Evolutionary conservation across 2,888 invertebrate genomes (phyloP).

Genomic region (Phyto melanocephala): DNA sequence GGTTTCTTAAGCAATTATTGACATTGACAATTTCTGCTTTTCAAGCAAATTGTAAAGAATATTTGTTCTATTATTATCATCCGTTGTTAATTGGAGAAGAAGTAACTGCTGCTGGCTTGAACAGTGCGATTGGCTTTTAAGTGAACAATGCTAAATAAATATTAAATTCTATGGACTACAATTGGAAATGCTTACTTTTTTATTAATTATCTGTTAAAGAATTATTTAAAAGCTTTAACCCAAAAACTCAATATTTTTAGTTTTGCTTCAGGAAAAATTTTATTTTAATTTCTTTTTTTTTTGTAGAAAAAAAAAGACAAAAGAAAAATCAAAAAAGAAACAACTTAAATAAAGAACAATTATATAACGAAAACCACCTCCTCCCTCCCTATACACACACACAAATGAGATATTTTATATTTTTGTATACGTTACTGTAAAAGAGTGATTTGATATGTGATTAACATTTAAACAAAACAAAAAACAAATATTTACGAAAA

Average conservation of each 20-base stretch:
- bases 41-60: too few relatives aligned
- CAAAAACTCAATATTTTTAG: background rate
- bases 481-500: constrained; percentile 12
- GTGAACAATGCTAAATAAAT: too few relatives aligned
- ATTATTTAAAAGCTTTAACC: too few relatives aligned
- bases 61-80: too few relatives aligned
- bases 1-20: too few relatives aligned
- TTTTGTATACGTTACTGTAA: constrained; percentile 55
- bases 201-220: too few relatives aligned
- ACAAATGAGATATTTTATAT: constrained; percentile 49
- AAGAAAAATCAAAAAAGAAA: background rate
- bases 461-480: constrained; percentile 52
- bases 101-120: too few relatives aligned
- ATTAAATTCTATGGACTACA: background rate
- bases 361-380: constrained; percentile 42
- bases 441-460: constrained; percentile 58
- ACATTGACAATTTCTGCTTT: too few relatives aligned
- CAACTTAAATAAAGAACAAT: background rate
- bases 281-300: too few relatives aligned
- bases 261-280: background rate
- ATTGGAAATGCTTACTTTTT: background rate
- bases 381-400: background rate
- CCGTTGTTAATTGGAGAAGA: too few relatives aligned
- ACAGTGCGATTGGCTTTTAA: too few relatives aligned
- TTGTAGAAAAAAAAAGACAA: background rate